Conservation (phyloP, 1,140 invertebrate genomes). For the Hyles euphorbiae region DNA sequence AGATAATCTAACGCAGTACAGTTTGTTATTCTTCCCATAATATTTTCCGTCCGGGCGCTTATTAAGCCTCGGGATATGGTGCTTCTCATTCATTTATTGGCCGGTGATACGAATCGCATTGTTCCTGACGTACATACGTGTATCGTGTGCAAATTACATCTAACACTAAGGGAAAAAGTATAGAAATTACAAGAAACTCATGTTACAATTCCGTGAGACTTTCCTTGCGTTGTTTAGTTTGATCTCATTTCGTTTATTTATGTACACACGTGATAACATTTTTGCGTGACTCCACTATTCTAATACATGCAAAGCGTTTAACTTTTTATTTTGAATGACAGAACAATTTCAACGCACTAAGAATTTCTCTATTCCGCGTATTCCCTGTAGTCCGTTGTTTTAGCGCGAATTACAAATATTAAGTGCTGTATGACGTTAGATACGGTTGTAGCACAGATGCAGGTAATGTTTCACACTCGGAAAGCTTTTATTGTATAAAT, state of each 20-base stretch:
- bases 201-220: too few relatives aligned
- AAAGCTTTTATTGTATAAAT: slow-evolving; percentile 23
- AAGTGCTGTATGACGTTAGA: slow-evolving; percentile 13
- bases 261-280: too few relatives aligned
- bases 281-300: too few relatives aligned
- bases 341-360: too few relatives aligned
- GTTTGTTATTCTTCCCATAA: slow-evolving; percentile 29
- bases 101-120: slow-evolving; percentile 25
- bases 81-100: slow-evolving; percentile 26
- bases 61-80: slow-evolving; percentile 29
- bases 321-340: too few relatives aligned
- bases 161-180: background rate
- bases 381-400: background rate
- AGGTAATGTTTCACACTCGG: slow-evolving; percentile 26
- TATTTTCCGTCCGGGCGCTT: slow-evolving; percentile 22
- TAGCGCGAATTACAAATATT: background rate
- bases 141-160: slow-evolving; percentile 1
- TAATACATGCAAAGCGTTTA: too few relatives aligned
- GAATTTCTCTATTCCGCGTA: background rate
- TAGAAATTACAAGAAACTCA: too few relatives aligned
- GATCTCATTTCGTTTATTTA: too few relatives aligned
- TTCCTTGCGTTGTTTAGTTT: too few relatives aligned
- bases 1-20: slow-evolving; percentile 20
- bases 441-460: slow-evolving; percentile 23
- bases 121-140: slow-evolving; percentile 8